These are phyloP conservation scores for Melieria picta DNA, from an alignment of 2,888 invertebrate genomes.

Conservation along the genomic window DNA sequence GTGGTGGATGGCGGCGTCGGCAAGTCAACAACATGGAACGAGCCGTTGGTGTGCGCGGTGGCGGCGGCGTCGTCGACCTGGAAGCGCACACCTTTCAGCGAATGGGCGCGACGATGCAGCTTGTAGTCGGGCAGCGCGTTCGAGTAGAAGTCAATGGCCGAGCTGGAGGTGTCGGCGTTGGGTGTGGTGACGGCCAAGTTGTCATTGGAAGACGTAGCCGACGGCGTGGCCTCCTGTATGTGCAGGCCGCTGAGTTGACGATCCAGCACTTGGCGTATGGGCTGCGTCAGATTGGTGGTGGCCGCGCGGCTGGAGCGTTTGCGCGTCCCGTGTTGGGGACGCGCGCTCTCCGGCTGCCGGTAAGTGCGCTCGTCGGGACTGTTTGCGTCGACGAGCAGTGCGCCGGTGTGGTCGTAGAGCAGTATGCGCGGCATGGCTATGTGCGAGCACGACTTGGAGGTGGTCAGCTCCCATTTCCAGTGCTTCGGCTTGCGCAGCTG, in stretches of 20 bases:
- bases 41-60: background rate
- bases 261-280: slow-evolving; percentile 49
- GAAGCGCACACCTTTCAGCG: slow-evolving; percentile 58
- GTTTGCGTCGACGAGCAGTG: slow-evolving; percentile 66
- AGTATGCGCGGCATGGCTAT: slow-evolving; percentile 69
- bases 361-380: slow-evolving; percentile 56
- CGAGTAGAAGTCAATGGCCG: slow-evolving; percentile 51
- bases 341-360: slow-evolving; percentile 32
- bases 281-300: slow-evolving; percentile 47
- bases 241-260: slow-evolving; percentile 51
- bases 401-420: slow-evolving; percentile 68
- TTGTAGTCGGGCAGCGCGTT: slow-evolving; percentile 48
- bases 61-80: slow-evolving; percentile 43
- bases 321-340: slow-evolving; percentile 23
- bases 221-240: slow-evolving; percentile 54
- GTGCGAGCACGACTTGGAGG: slow-evolving; percentile 70
- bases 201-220: slow-evolving; percentile 27
- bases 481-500: slow-evolving; percentile 69
- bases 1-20: slow-evolving; percentile 51
- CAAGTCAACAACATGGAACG: slow-evolving; percentile 30
- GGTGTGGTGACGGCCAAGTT: background rate
- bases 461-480: slow-evolving; percentile 72
- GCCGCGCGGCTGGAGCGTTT: slow-evolving; percentile 43
- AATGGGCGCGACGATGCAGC: slow-evolving; percentile 54
- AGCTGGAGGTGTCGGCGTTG: slow-evolving; percentile 20